These are phyloP conservation scores for Eospalax fontanierii DNA, from an alignment of 2,797 vertebrate genomes.

Conservation along the genomic window DNA sequence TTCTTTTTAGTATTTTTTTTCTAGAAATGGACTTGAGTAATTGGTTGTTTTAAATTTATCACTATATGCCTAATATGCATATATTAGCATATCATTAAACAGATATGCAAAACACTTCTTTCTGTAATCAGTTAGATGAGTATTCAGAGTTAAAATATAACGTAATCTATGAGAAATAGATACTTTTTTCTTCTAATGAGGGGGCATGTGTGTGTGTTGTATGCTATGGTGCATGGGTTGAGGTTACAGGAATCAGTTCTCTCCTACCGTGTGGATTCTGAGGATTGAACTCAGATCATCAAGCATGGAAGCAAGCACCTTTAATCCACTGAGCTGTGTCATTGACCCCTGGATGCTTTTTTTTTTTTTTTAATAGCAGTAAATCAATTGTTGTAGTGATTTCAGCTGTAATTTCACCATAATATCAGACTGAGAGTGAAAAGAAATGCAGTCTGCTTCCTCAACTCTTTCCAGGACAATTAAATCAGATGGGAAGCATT, in stretches of 20 bases:
- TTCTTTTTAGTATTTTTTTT: slow-evolving; percentile 16
- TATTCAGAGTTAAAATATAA: neutral
- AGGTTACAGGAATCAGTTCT: neutral
- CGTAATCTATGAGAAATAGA: neutral
- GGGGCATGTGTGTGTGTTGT: too few species aligned
- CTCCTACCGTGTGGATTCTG: neutral
- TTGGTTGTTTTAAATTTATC: slow-evolving; percentile 23
- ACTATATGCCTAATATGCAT: neutral
- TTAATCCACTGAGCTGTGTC: neutral
- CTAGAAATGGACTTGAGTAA: slow-evolving; percentile 14
- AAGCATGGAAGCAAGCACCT: neutral
- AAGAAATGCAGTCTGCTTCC: neutral
- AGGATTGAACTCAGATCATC: neutral
- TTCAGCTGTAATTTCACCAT: slow-evolving; percentile 29
- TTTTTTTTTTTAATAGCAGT: neutral
- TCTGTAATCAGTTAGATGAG: slow-evolving; percentile 20
- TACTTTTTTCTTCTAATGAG: neutral
- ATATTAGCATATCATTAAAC: neutral
- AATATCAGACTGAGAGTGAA: slow-evolving; percentile 13
- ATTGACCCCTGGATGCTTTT: neutral
- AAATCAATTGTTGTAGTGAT: slow-evolving; percentile 42
- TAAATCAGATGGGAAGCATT: neutral
- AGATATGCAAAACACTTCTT: neutral
- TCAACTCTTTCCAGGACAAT: neutral
- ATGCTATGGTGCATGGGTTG: too few species aligned